Evolutionary conservation across 2,113 vertebrate species (phyloP).

Genomic region (Eolophus roseicapilla): DNA sequence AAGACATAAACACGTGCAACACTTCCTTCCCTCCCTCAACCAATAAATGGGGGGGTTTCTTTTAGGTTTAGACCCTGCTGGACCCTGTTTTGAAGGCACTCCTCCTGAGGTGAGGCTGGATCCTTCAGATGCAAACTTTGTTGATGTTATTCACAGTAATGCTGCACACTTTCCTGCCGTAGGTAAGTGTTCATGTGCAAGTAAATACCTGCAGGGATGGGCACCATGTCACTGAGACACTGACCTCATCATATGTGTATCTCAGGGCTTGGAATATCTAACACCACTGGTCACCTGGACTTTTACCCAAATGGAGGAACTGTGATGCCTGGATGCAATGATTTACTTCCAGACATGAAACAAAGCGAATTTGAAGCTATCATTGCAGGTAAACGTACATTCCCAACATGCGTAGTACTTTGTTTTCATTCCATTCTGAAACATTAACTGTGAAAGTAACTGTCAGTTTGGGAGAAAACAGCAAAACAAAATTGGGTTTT

Average conservation of each 20-base stretch:
- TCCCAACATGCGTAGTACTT: rapidly evolving
- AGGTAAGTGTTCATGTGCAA: conserved; percentile 36
- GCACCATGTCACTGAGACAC: neutral
- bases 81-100: conserved; percentile 71
- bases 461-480: neutral
- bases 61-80: conserved; percentile 72
- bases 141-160: conserved; percentile 74
- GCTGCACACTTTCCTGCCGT: conserved; percentile 39
- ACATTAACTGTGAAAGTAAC: neutral
- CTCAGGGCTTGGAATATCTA: conserved; percentile 63
- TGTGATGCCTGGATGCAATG: conserved; percentile 68
- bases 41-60: neutral
- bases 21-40: neutral
- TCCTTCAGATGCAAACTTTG: conserved; percentile 62
- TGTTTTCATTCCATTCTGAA: neutral
- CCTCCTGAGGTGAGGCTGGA: conserved; percentile 68
- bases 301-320: conserved; percentile 78
- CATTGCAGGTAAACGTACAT: conserved; percentile 42
- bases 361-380: neutral
- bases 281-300: conserved; percentile 73
- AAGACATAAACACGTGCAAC: rapidly evolving
- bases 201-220: neutral
- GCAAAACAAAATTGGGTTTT: neutral
- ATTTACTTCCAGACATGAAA: neutral
- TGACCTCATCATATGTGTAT: neutral